Evolutionary conservation across 2,888 invertebrate species (phyloP).

Genomic region (Caenorhabditis sp.): DNA sequence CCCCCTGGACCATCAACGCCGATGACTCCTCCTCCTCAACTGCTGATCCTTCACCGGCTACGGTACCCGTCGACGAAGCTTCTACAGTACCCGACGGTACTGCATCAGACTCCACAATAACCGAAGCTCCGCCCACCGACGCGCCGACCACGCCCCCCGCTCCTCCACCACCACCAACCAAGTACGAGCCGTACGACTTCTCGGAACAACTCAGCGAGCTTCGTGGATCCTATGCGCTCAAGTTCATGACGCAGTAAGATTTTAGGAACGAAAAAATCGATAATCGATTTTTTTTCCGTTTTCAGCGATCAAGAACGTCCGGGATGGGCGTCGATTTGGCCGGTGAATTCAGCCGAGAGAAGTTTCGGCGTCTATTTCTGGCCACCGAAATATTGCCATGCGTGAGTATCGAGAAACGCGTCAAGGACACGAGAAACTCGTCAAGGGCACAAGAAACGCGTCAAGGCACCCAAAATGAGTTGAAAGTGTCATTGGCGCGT

Average conservation of each 20-base stretch:
- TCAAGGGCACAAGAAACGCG: not conserved
- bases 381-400: conserved; percentile 55
- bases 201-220: not conserved
- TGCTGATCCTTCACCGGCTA: not conserved
- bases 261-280: too few relatives aligned
- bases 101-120: not conserved
- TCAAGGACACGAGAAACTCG: not conserved
- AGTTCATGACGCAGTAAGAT: not conserved
- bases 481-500: not conserved
- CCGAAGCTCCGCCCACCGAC: not conserved
- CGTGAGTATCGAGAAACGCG: conserved; percentile 15
- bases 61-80: not conserved
- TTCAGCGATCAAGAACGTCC: conserved; percentile 27
- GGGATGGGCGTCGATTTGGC: conserved; percentile 38
- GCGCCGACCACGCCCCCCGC: not conserved
- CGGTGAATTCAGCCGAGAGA: not conserved
- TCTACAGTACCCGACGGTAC: not conserved
- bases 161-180: not conserved
- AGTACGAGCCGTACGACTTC: not conserved
- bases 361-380: conserved; percentile 43
- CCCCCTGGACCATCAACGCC: not conserved
- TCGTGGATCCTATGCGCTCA: not conserved
- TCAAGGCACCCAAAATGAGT: too few relatives aligned
- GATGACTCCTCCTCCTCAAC: not conserved
- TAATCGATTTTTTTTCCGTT: not conserved